phyloP scores from a whole-genome alignment of 37 sponge, comb jelly and placozoan genomes.

The Beroe ovata region DNA sequence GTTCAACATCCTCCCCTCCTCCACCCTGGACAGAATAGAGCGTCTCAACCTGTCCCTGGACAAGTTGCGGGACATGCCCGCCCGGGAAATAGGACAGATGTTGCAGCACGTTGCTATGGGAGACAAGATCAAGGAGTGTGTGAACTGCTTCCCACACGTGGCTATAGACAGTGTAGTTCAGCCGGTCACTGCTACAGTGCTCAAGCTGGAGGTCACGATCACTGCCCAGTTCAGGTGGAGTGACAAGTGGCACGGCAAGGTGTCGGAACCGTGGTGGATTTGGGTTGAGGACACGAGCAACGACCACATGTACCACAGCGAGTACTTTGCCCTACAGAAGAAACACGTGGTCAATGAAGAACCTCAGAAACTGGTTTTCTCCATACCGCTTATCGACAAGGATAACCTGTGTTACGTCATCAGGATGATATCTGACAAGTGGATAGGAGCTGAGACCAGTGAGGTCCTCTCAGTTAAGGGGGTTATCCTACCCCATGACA shows the following conservation, averaged over 20 bases:
- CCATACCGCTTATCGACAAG: slow-evolving; percentile 91
- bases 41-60: slow-evolving; percentile 71
- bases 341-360: slow-evolving; percentile 81
- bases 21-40: slow-evolving; percentile 74
- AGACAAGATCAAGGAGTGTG: slow-evolving; percentile 71
- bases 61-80: slow-evolving; percentile 83
- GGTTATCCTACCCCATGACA: slow-evolving; percentile 90
- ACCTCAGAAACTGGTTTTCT: slow-evolving; percentile 82
- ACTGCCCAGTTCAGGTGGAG: slow-evolving; percentile 88
- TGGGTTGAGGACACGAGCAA: slow-evolving; percentile 95
- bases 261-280: slow-evolving; percentile 91
- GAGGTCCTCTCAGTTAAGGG: slow-evolving; percentile 86
- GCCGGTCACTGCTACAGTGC: slow-evolving; percentile 92
- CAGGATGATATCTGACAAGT: slow-evolving; percentile 85
- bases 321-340: slow-evolving; percentile 85
- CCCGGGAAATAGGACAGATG: slow-evolving; percentile 89
- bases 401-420: slow-evolving; percentile 87
- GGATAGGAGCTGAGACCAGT: slow-evolving; percentile 86
- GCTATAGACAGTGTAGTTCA: slow-evolving; percentile 80
- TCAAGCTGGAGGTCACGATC: slow-evolving; percentile 80
- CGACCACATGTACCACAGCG: slow-evolving; percentile 91
- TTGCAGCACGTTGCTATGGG: slow-evolving; percentile 83
- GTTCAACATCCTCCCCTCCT: slow-evolving; percentile 74
- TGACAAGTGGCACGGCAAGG: slow-evolving; percentile 80
- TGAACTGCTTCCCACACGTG: slow-evolving; percentile 76